Percentiles rank a stretch among this genome's conserved stretches.
phyloP scores from a whole-genome alignment of 2,888 invertebrate species.

The Germaria angustata region DNA sequence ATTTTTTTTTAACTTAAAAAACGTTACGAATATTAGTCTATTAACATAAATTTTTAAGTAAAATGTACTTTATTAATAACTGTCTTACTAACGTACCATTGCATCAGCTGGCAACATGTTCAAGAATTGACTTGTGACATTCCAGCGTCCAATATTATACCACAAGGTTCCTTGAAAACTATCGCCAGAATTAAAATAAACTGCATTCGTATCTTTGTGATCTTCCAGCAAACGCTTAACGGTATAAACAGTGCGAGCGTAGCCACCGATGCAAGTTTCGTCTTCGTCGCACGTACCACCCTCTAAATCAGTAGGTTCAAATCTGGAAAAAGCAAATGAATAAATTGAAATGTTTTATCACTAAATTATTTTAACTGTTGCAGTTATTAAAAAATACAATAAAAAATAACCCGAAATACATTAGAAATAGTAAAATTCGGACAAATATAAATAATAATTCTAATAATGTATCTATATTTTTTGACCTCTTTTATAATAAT shows the following conservation, averaged over 20 bases:
- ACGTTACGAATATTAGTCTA: no score
- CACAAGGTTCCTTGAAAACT: conserved; percentile 93
- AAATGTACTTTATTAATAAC: no score
- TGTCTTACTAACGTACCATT: conserved; percentile 83
- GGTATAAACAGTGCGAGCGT: conserved; percentile 84
- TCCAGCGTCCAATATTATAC: conserved; percentile 88
- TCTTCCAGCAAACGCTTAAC: conserved; percentile 80
- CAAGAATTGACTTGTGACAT: conserved; percentile 87
- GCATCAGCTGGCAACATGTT: conserved; percentile 88
- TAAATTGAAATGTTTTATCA: no score
- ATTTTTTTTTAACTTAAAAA: no score
- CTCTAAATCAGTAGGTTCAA: conserved; percentile 82
- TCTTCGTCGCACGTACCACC: conserved; percentile 82
- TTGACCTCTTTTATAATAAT: no score
- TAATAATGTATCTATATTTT: no score
- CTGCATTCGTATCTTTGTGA: conserved; percentile 81
- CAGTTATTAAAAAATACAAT: no score
- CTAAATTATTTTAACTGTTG: no score
- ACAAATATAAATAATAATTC: no score
- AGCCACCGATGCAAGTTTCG: conserved; percentile 85
- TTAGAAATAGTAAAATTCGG: no score
- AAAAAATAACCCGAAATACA: no score
- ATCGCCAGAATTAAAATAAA: conserved; percentile 91
- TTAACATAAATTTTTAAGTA: no score
- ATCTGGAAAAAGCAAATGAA: conserved; percentile 80